Base-by-base conservation (phyloP, 2,797 vertebrate species). In the Sebastes miniatus region DNA sequence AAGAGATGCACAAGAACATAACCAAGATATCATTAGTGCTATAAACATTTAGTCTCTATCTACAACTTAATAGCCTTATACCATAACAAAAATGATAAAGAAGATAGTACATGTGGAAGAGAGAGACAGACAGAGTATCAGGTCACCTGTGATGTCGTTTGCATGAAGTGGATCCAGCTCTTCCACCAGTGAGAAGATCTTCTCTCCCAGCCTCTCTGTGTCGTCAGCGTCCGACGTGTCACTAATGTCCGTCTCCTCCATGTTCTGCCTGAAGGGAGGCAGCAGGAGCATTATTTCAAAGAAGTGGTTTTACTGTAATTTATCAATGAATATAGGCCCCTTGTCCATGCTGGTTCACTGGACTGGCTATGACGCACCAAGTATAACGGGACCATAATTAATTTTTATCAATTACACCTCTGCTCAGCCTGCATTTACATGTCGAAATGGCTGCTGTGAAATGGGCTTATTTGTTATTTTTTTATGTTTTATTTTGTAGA, bases 131-230 rank as follows among this genome's bases (percentile, higher is more conserved):
- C 11, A 34, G 5, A 58, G 22, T 9, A 22, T 66, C 7, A 27
- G 5, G 22, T 92, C 57, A 97, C 96, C 96, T 86, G 96, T 96
- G 57, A 97, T 96, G 63, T 95, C 94, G 72, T 95, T 94, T 39
- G 95, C 95, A 81, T 93, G 93, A 76, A 73, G 79, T 24, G 91
- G 87, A 87, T 96, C 95, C 9, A 96, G 88, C 72, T 94, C 74
- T 76, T 95, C 89, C 70, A 97, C 95, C n/a, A 95, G 78, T 4
- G 74, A 90, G 79, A 96, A 96, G 36, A 97, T 89, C 70, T 83
- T 95, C 83, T 97, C 96, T 50, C 96, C 96, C 1, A 96, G 84
- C 20, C 69, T 85, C 54, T 97, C 96, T 6, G 67, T 84, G 79
- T 96, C 95, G 1, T 96, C 95, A 6, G 74, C 65, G 20, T 96